A percentile compares a stretch with the other conserved stretches of the same genome.
Evolutionary conservation across 2,113 vertebrate species (phyloP).

Genomic region (Bubo scandiacus): DNA sequence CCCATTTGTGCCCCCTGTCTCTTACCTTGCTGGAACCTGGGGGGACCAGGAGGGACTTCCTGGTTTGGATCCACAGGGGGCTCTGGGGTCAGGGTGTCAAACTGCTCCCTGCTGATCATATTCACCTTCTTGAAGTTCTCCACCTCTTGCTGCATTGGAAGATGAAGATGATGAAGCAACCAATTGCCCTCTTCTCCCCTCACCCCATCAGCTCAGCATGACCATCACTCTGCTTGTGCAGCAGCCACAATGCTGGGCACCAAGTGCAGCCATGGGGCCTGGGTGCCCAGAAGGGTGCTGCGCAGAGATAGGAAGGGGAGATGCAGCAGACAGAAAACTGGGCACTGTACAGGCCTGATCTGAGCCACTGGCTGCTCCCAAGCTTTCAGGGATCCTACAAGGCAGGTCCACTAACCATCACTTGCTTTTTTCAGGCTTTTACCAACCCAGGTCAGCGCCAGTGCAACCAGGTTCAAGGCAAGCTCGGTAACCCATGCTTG

Average conservation of each 20-base stretch:
- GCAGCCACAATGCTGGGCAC: neutral
- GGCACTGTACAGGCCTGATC: neutral
- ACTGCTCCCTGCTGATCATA: constrained; percentile 96
- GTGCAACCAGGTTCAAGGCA: neutral
- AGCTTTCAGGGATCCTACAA: neutral
- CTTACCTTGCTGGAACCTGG: constrained; percentile 91
- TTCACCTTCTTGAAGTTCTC: constrained; percentile 99
- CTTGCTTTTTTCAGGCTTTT: neutral
- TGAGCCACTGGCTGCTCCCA: neutral
- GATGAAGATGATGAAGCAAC: neutral
- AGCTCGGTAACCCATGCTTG: neutral
- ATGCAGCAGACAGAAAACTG: neutral
- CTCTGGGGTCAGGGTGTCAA: constrained; percentile 95
- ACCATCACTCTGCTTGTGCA: neutral
- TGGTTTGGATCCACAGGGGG: constrained; percentile 97
- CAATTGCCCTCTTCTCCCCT: neutral
- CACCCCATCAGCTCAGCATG: neutral
- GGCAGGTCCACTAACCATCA: neutral
- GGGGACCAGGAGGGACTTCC: constrained; percentile 95
- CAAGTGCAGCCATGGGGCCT: rapidly evolving
- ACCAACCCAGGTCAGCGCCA: rapidly evolving
- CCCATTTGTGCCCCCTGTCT: neutral
- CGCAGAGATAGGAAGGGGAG: neutral
- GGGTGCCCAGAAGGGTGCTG: neutral
- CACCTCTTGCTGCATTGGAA: constrained; percentile 90